phyloP scores from a whole-genome alignment of 92 coral and sea anemone species.

The Porites evermanni region DNA sequence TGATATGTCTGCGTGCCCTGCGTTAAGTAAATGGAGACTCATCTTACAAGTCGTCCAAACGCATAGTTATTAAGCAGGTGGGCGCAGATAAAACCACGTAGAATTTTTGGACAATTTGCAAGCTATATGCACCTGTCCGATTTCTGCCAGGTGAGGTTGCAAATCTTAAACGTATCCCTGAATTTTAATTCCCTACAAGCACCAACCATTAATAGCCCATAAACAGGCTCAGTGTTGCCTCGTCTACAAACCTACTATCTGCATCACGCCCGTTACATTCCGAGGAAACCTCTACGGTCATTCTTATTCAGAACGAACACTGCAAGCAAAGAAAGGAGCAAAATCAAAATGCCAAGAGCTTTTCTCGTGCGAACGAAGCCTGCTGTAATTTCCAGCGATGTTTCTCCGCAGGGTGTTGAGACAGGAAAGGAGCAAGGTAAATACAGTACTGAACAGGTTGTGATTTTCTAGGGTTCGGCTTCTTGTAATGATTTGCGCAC shows the following conservation, averaged over 20 bases:
- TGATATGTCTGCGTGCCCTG: neutral
- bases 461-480: slow-evolving; percentile 30
- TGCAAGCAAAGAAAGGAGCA: neutral
- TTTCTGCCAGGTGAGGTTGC: slow-evolving; percentile 18
- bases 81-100: slow-evolving; percentile 35
- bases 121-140: slow-evolving; percentile 32
- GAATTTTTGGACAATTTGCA: slow-evolving; percentile 40
- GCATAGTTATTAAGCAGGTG: slow-evolving; percentile 33
- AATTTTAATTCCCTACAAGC: slow-evolving; percentile 11
- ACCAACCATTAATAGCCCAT: slow-evolving; percentile 50
- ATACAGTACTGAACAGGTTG: slow-evolving; percentile 22
- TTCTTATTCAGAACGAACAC: neutral
- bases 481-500: slow-evolving; percentile 33
- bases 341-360: slow-evolving; percentile 69
- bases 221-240: neutral
- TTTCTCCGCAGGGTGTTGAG: slow-evolving; percentile 47
- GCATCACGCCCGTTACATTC: slow-evolving; percentile 5
- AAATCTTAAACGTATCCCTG: slow-evolving; percentile 4
- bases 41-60: slow-evolving; percentile 11
- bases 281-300: neutral
- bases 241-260: slow-evolving; percentile 11
- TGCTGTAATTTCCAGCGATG: slow-evolving; percentile 48
- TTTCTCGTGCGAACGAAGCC: slow-evolving; percentile 71
- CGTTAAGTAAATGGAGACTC: slow-evolving; percentile 49
- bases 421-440: slow-evolving; percentile 35